Conservation (phyloP, 2,797 vertebrate genomes). For the Xenops minutus region DNA sequence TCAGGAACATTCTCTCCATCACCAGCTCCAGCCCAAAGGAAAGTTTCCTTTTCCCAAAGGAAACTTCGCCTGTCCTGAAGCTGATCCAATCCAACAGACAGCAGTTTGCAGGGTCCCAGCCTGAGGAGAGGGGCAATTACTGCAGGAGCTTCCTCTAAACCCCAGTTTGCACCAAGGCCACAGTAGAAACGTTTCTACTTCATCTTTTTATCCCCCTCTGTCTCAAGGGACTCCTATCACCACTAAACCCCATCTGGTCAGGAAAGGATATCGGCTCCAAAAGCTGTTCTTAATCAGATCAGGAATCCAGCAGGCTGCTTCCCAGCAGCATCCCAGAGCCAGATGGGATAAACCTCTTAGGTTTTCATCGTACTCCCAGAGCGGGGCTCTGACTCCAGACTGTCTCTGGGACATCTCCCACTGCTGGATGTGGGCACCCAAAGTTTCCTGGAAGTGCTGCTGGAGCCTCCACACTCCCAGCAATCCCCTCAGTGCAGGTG, state of each 20-base stretch:
- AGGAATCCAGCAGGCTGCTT: neutral
- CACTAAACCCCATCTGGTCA: neutral
- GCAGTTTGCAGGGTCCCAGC: neutral
- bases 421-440: neutral
- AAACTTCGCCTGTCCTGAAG: neutral
- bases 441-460: neutral
- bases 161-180: neutral
- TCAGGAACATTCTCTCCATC: neutral
- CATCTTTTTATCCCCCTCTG: neutral
- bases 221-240: neutral
- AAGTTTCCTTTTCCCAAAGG: no score
- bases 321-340: neutral
- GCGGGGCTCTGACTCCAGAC: neutral
- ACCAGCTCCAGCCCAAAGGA: neutral
- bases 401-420: neutral
- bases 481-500: neutral
- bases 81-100: neutral
- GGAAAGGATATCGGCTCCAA: neutral
- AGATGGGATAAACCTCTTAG: neutral
- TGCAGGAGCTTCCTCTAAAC: neutral
- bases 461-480: neutral
- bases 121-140: neutral
- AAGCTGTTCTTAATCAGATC: slow-evolving; percentile 6
- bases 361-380: neutral
- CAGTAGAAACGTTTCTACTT: neutral